Evolutionary conservation across 2,888 invertebrate species (phyloP).

Genomic region (Pecten maximus): DNA sequence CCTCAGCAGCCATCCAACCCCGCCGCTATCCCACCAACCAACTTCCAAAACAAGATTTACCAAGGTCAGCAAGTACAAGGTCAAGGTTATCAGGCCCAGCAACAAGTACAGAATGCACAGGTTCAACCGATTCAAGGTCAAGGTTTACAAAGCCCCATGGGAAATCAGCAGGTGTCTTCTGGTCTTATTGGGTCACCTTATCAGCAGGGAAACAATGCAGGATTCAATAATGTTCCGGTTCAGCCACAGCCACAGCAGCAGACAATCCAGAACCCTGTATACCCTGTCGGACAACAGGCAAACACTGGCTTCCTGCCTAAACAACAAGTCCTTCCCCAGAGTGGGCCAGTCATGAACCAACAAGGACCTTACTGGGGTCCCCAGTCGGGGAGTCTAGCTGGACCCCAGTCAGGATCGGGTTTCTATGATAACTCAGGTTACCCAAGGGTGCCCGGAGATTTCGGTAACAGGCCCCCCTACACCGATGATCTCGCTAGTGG

Average conservation of each 20-base stretch:
- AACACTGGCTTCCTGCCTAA: constrained; percentile 1
- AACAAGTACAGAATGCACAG: neutral
- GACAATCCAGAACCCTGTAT: neutral
- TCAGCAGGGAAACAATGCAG: neutral
- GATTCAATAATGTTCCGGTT: neutral
- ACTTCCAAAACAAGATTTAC: neutral
- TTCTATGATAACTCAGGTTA: neutral
- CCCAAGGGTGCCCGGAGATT: neutral
- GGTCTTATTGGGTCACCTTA: neutral
- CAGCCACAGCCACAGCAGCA: constrained; percentile 15
- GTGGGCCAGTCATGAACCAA: neutral
- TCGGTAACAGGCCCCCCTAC: neutral
- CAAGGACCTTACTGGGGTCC: neutral
- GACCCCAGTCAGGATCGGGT: neutral
- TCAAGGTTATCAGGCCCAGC: neutral
- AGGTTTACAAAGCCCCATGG: neutral
- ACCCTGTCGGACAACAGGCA: neutral
- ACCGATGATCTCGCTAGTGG: neutral
- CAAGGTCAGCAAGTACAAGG: neutral
- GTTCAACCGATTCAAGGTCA: neutral
- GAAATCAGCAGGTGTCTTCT: constrained; percentile 10
- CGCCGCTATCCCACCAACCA: neutral
- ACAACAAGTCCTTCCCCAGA: neutral
- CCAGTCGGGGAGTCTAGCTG: neutral
- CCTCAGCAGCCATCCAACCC: neutral